These are phyloP conservation scores for Listronotus bonariensis DNA, from an alignment of 1,140 invertebrate genomes.

Conservation along the genomic window DNA sequence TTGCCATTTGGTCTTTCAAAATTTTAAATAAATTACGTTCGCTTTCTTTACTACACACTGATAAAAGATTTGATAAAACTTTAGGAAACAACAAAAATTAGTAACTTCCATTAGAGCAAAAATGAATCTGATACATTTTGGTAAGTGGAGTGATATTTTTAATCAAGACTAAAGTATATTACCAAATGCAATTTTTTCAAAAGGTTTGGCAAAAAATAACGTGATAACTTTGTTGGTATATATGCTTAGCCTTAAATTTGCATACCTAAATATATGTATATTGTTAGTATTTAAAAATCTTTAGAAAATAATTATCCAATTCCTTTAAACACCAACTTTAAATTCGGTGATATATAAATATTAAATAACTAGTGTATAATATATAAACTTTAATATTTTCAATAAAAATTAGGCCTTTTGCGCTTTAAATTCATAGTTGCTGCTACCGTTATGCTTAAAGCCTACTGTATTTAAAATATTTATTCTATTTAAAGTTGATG, in stretches of 20 bases:
- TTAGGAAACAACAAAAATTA: too few species aligned
- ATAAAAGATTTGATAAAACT: too few species aligned
- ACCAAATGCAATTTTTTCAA: not conserved
- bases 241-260: slow-evolving; percentile 26
- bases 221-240: slow-evolving; percentile 12
- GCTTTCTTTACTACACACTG: too few species aligned
- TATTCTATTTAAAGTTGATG: slow-evolving; percentile 39
- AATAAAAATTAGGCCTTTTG: slow-evolving; percentile 26
- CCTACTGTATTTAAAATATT: slow-evolving; percentile 34
- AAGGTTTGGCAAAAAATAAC: slow-evolving; percentile 3
- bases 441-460: slow-evolving; percentile 20
- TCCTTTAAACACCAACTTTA: slow-evolving; percentile 22
- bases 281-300: slow-evolving; percentile 28
- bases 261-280: slow-evolving; percentile 32
- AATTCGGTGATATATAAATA: slow-evolving; percentile 6
- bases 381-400: slow-evolving; percentile 21
- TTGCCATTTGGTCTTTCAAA: too few species aligned
- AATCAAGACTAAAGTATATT: not conserved
- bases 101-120: not conserved
- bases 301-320: slow-evolving; percentile 12
- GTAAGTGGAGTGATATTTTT: too few species aligned
- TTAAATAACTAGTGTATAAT: slow-evolving; percentile 23
- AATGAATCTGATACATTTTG: not conserved
- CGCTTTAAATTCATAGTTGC: slow-evolving; percentile 31
- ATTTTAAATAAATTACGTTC: too few species aligned